These are phyloP conservation scores for Alsophila aescularia DNA, from an alignment of 2,888 invertebrate genomes.

Conservation along the genomic window DNA sequence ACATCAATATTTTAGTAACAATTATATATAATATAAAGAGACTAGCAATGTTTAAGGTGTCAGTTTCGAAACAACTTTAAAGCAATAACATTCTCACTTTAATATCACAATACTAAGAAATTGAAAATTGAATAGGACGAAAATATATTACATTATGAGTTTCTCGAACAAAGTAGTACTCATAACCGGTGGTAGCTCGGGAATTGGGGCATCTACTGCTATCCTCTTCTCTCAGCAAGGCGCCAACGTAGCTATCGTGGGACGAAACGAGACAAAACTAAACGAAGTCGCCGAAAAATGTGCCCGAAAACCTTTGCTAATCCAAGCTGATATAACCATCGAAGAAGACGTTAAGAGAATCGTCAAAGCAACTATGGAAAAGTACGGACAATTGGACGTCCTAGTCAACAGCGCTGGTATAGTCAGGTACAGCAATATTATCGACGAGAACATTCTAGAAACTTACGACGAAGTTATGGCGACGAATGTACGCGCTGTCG, in stretches of 20 bases:
- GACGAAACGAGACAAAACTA: slow-evolving; percentile 87
- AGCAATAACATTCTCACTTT: too few species aligned
- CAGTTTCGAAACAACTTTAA: neutral
- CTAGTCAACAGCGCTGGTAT: slow-evolving; percentile 55
- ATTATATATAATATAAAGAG: too few species aligned
- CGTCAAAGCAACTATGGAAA: slow-evolving; percentile 43
- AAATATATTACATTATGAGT: slow-evolving; percentile 36
- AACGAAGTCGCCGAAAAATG: slow-evolving; percentile 74
- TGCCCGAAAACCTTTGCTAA: slow-evolving; percentile 30
- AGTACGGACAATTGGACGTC: slow-evolving; percentile 46
- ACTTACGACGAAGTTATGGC: slow-evolving; percentile 49
- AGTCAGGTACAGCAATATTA: slow-evolving; percentile 29
- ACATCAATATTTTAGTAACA: too few species aligned
- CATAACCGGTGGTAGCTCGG: slow-evolving; percentile 87
- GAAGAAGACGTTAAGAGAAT: slow-evolving; percentile 46
- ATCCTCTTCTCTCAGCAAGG: slow-evolving; percentile 85
- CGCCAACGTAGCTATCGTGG: slow-evolving; percentile 85
- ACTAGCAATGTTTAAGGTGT: too few species aligned
- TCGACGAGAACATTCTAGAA: slow-evolving; percentile 36
- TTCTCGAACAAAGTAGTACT: slow-evolving; percentile 77
- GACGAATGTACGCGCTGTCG: slow-evolving; percentile 47
- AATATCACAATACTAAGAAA: too few species aligned
- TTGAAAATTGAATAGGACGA: too few species aligned
- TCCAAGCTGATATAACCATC: slow-evolving; percentile 49
- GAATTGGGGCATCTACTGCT: slow-evolving; percentile 88